Conservation (phyloP, 2,113 vertebrate species). For the Erinaceus europaeus region DNA sequence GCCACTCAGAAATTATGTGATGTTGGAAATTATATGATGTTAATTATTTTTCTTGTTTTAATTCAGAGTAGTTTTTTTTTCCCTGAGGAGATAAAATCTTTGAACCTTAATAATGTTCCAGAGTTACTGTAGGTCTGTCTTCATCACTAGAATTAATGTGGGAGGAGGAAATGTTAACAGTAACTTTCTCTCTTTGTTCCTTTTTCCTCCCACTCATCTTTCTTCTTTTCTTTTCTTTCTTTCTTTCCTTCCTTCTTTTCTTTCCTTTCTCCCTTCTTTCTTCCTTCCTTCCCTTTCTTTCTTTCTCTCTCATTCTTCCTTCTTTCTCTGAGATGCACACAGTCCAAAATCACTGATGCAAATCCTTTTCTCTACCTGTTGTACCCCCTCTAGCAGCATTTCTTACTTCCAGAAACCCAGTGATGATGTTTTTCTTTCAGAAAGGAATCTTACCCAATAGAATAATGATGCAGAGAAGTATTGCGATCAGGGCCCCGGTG, state of each 20-base stretch:
- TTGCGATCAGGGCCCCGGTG: conserved; percentile 91
- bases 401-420: background rate
- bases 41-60: background rate
- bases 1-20: background rate
- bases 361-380: too few relatives aligned
- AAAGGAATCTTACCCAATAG: conserved; percentile 87
- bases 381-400: accelerated
- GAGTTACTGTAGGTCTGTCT: background rate
- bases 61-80: background rate
- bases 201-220: too few relatives aligned
- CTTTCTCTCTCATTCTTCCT: too few relatives aligned
- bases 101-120: background rate
- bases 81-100: background rate
- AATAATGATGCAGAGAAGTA: conserved; percentile 92
- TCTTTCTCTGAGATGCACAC: too few relatives aligned
- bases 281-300: too few relatives aligned
- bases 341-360: too few relatives aligned
- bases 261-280: too few relatives aligned
- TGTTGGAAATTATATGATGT: background rate
- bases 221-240: too few relatives aligned
- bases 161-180: too few relatives aligned
- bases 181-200: too few relatives aligned
- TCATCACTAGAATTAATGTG: background rate
- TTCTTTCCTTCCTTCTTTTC: too few relatives aligned
- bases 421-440: accelerated